phyloP scores from a whole-genome alignment of 30 jellyfish, hydroid and myxozoan species.

The Rhopilema esculentum region DNA sequence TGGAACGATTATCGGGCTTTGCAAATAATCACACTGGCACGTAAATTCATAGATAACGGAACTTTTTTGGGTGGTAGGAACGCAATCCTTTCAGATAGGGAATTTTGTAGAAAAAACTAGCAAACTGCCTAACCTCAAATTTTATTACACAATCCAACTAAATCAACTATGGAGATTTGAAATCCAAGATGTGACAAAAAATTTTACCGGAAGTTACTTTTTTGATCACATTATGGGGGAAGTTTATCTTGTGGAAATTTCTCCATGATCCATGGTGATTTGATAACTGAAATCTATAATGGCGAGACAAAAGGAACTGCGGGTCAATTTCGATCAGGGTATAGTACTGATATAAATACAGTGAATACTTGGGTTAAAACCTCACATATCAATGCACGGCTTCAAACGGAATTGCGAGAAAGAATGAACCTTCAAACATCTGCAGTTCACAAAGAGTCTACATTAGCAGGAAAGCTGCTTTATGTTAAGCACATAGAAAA shows the following conservation, averaged over 20 bases:
- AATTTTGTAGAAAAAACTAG: constrained; percentile 20
- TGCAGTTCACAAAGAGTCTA: constrained; percentile 21
- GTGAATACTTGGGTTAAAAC: constrained; percentile 47
- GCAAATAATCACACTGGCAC: too few species aligned
- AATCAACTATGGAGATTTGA: not conserved
- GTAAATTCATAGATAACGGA: too few species aligned
- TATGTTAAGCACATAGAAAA: constrained; percentile 14
- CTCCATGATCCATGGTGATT: constrained; percentile 49
- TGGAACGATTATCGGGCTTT: too few species aligned
- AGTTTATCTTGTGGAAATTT: constrained; percentile 35
- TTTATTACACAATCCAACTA: not conserved
- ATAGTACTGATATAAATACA: constrained; percentile 22
- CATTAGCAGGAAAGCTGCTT: constrained; percentile 35
- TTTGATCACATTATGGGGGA: constrained; percentile 17
- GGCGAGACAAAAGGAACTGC: constrained; percentile 45
- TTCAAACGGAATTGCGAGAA: constrained; percentile 27
- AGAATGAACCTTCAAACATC: constrained; percentile 44
- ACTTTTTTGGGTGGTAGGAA: too few species aligned
- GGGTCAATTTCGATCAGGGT: constrained; percentile 51
- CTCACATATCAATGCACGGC: constrained; percentile 44
- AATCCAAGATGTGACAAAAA: not conserved
- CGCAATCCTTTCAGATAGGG: too few species aligned
- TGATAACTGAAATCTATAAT: constrained; percentile 31
- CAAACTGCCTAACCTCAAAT: constrained; percentile 26
- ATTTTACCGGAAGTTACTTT: not conserved